Conservation (phyloP, 2,888 invertebrate genomes). For the Idaea biselata region DNA sequence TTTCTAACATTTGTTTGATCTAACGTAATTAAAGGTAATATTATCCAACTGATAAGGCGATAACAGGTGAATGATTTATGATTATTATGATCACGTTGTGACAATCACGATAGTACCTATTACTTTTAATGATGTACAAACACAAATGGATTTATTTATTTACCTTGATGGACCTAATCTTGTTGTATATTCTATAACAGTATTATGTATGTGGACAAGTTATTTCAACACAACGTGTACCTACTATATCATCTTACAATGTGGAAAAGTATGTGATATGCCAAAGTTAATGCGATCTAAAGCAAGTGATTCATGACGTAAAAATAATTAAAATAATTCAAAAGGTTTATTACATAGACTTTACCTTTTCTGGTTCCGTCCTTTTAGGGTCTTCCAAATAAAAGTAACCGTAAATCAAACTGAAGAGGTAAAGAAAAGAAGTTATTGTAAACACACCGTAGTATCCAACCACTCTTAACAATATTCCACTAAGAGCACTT, state of each 20-base stretch:
- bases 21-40: not conserved
- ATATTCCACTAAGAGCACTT: slow-evolving; percentile 90
- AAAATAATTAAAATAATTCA: too few species aligned
- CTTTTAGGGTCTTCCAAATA: slow-evolving; percentile 83
- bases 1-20: not conserved
- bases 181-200: not conserved
- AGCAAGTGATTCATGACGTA: not conserved
- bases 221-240: too few species aligned
- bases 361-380: slow-evolving; percentile 45
- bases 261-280: not conserved
- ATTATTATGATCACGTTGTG: not conserved
- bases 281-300: not conserved
- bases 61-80: not conserved
- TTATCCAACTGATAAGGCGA: not conserved
- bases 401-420: slow-evolving; percentile 86
- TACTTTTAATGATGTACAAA: not conserved
- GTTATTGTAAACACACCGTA: slow-evolving; percentile 90
- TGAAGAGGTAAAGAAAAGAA: slow-evolving; percentile 85
- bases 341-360: slow-evolving; percentile 6
- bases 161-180: not conserved
- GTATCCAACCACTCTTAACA: slow-evolving; percentile 86
- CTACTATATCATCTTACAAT: too few species aligned
- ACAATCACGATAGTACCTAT: not conserved
- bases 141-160: not conserved
- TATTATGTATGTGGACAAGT: not conserved